phyloP scores from a whole-genome alignment of 2,113 vertebrate genomes.

The Brachypodius melanocephalos region DNA sequence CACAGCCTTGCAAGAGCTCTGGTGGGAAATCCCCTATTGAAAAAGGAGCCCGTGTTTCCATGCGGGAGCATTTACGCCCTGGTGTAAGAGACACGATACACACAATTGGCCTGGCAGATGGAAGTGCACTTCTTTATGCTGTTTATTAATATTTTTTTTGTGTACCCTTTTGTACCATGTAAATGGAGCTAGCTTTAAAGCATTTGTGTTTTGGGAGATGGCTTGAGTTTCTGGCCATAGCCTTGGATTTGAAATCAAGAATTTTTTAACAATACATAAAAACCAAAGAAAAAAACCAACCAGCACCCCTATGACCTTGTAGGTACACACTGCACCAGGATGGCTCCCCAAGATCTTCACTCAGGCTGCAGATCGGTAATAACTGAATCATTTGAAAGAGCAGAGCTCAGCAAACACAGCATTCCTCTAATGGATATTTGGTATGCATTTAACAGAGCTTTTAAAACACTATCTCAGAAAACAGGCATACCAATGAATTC shows the following conservation, averaged over 20 bases:
- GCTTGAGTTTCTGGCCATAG: background rate
- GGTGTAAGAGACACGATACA: background rate
- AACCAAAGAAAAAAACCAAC: background rate
- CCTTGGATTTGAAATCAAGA: background rate
- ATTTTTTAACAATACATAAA: background rate
- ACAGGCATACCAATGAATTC: background rate
- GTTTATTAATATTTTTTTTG: background rate
- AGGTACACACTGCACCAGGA: background rate
- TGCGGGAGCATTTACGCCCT: background rate
- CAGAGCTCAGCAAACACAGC: background rate
- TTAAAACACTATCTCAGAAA: slow-evolving; percentile 11
- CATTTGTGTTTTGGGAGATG: background rate
- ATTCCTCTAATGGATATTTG: background rate
- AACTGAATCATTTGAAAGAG: background rate
- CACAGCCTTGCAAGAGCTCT: background rate
- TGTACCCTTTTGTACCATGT: background rate
- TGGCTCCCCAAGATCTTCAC: background rate
- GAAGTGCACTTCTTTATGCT: background rate
- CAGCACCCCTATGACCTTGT: background rate
- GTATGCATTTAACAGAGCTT: background rate
- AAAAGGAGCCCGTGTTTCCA: background rate
- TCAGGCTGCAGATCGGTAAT: background rate
- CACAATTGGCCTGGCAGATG: background rate
- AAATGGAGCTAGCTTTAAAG: background rate
- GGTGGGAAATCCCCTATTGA: background rate